Conservation (phyloP, 2,888 invertebrate genomes). For the Diaperis boleti region DNA sequence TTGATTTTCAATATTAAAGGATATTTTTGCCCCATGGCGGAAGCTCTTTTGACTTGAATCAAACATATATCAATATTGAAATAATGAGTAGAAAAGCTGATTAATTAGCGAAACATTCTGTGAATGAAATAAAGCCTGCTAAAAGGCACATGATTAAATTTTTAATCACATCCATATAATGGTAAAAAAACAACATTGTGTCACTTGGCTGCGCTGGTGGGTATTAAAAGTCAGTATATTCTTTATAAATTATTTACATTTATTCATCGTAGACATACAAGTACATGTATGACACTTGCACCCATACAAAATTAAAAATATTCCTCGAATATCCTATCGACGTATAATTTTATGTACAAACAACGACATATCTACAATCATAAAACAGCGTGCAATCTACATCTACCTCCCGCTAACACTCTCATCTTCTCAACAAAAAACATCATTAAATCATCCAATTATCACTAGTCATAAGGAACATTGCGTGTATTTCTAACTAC, state of each 20-base stretch:
- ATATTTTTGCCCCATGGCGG: too few relatives aligned
- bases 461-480: constrained; percentile 49
- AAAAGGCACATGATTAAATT: too few relatives aligned
- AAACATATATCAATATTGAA: too few relatives aligned
- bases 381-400: constrained; percentile 29
- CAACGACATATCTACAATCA: constrained; percentile 39
- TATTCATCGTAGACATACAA: constrained; percentile 34
- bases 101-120: too few relatives aligned
- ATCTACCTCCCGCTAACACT: constrained; percentile 17
- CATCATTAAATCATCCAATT: constrained; percentile 35
- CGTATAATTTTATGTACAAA: constrained; percentile 39
- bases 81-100: too few relatives aligned
- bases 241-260: constrained; percentile 37
- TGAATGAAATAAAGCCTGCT: too few relatives aligned
- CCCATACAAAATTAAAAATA: constrained; percentile 45
- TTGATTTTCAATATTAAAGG: too few relatives aligned
- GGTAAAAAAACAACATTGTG: too few relatives aligned
- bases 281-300: constrained; percentile 37
- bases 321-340: constrained; percentile 29
- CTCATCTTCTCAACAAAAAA: constrained; percentile 22
- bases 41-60: too few relatives aligned
- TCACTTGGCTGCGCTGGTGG: background rate
- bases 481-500: constrained; percentile 43
- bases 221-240: background rate
- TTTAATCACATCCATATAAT: too few relatives aligned